Evolutionary conservation across 1,140 invertebrate genomes (phyloP).

Genomic region (Portunus trituberculatus): DNA sequence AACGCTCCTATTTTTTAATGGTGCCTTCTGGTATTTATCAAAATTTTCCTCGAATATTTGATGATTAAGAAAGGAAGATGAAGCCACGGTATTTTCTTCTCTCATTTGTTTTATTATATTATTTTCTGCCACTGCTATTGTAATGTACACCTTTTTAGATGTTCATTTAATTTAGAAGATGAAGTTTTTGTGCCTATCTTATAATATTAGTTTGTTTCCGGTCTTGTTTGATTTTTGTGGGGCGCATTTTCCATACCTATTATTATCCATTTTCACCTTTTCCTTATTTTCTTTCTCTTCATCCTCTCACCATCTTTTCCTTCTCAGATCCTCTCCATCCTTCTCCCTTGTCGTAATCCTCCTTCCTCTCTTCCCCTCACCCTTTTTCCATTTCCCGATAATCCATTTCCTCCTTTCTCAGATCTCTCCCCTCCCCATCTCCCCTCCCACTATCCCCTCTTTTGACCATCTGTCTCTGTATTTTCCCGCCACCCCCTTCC

Average conservation of each 20-base stretch:
- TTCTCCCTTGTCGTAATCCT: neutral
- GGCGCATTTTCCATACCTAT: neutral
- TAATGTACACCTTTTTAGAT: neutral
- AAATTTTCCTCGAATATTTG: neutral
- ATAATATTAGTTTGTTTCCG: neutral
- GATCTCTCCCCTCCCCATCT: neutral
- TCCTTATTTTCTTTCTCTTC: conserved; percentile 24
- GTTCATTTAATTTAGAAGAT: neutral
- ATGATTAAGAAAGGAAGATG: neutral
- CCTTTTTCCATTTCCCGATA: conserved; percentile 34
- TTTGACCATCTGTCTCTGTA: conserved; percentile 38
- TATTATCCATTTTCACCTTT: neutral
- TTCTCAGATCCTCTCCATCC: neutral
- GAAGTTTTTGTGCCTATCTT: neutral
- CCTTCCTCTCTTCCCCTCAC: neutral
- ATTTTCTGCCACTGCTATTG: neutral
- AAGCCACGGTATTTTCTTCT: neutral
- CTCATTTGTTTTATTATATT: neutral
- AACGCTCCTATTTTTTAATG: conserved; percentile 9
- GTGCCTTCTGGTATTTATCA: neutral
- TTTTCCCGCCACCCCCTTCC: neutral
- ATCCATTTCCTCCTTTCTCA: neutral
- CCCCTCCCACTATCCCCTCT: neutral
- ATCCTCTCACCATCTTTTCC: neutral
- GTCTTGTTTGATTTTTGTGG: neutral